These are phyloP conservation scores for Hoplias malabaricus DNA, from an alignment of 2,113 vertebrate genomes.

Conservation along the genomic window DNA sequence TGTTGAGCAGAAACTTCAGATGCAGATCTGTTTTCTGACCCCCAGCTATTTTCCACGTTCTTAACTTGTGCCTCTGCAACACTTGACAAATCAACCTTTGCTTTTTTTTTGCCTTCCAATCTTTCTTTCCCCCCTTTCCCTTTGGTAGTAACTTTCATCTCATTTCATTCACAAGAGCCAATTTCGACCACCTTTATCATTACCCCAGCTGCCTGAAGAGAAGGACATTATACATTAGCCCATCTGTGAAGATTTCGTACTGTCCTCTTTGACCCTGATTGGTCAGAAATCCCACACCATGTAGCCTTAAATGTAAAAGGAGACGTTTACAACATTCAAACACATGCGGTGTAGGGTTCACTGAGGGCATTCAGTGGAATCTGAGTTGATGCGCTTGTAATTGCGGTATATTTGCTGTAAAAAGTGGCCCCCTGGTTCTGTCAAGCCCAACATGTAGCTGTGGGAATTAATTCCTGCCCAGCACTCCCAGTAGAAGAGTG, in stretches of 20 bases:
- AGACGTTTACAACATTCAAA: constrained; percentile 6
- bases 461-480: constrained; percentile 8
- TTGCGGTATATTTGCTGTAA: constrained; percentile 18
- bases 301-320: background rate
- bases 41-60: constrained; percentile 6
- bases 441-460: constrained; percentile 7
- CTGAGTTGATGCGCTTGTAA: constrained; percentile 5
- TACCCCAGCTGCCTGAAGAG: background rate
- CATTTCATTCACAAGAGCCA: constrained; percentile 4
- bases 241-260: background rate
- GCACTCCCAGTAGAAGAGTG: background rate
- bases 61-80: background rate
- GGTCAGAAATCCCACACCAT: background rate
- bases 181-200: background rate
- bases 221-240: background rate
- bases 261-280: background rate
- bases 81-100: background rate
- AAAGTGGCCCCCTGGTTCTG: constrained; percentile 15
- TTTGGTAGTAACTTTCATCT: background rate
- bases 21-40: background rate
- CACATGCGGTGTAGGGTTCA: background rate
- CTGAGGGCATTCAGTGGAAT: background rate
- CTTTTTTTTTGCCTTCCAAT: background rate
- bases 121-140: background rate
- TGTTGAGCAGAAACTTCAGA: background rate